phyloP scores from a whole-genome alignment of 2,113 vertebrate genomes.

The Hippocampus abdominalis region DNA sequence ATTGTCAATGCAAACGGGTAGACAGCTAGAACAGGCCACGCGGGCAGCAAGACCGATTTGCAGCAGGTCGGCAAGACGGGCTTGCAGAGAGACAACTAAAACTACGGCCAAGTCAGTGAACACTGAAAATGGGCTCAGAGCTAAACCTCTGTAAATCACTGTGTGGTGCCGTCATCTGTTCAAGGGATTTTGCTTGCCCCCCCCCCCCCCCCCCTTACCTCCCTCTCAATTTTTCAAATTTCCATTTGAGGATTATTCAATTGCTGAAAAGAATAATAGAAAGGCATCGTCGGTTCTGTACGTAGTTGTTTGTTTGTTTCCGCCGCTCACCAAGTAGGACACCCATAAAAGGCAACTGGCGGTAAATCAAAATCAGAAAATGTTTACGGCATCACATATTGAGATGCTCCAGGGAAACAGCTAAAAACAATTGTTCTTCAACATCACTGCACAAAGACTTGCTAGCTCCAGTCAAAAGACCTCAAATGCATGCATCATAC shows the following conservation, averaged over 20 bases:
- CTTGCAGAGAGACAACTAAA: conserved; percentile 1
- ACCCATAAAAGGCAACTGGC: neutral
- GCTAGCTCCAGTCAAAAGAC: neutral
- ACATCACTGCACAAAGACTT: neutral
- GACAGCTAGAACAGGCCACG: neutral
- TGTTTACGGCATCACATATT: neutral
- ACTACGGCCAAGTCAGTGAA: conserved; percentile 19
- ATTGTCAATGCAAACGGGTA: conserved; percentile 9
- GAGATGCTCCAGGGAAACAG: neutral
- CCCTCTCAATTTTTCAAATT: conserved; percentile 45
- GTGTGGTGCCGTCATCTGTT: conserved; percentile 52
- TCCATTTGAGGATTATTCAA: conserved; percentile 50
- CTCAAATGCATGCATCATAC: neutral
- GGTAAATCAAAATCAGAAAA: neutral
- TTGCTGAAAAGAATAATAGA: conserved; percentile 36
- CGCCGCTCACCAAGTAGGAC: neutral
- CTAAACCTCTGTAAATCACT: conserved; percentile 55
- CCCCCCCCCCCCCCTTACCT: conserved; percentile 39
- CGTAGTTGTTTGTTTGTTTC: neutral
- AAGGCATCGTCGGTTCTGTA: conserved; percentile 3
- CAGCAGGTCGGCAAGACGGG: neutral
- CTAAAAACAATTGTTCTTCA: neutral
- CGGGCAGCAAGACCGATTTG: conserved; percentile 4
- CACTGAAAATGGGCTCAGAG: conserved; percentile 39
- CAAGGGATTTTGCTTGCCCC: conserved; percentile 58